Percentiles rank a stretch among this genome's conserved stretches.
Conservation (phyloP, 2,888 invertebrate species). For the Ormyrus thymus region DNA sequence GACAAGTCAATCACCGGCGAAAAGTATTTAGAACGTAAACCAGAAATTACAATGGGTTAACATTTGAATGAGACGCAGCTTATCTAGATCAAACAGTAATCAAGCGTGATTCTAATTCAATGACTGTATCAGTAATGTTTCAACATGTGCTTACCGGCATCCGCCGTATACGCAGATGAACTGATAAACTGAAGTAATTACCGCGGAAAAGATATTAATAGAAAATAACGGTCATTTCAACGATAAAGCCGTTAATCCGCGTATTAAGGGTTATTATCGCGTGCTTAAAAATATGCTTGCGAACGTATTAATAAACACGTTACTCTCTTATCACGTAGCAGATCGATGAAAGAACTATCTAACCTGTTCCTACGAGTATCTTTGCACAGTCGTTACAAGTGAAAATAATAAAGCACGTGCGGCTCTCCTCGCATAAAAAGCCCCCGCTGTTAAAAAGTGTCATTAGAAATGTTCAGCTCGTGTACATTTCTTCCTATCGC, state of each 20-base stretch:
- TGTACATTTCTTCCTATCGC: no score
- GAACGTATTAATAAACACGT: conserved; percentile 10
- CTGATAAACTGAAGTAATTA: not conserved
- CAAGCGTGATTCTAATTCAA: no score
- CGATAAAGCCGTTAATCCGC: not conserved
- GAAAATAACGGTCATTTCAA: not conserved
- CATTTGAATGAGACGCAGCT: no score
- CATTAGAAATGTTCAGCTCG: no score
- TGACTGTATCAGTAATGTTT: no score
- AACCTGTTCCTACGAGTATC: not conserved
- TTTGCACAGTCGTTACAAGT: conserved; percentile 21
- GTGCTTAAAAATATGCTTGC: not conserved
- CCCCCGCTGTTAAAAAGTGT: not conserved
- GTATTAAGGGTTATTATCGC: not conserved
- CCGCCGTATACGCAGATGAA: no score
- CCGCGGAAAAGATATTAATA: not conserved
- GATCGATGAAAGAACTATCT: not conserved
- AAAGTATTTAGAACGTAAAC: no score
- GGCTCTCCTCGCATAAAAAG: not conserved
- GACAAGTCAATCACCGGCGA: no score
- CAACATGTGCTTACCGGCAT: no score
- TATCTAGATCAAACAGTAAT: no score
- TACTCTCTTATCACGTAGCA: not conserved
- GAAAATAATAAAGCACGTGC: not conserved
- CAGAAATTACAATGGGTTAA: no score